Conservation (phyloP, 2,113 vertebrate genomes). For the Numenius arquata region DNA sequence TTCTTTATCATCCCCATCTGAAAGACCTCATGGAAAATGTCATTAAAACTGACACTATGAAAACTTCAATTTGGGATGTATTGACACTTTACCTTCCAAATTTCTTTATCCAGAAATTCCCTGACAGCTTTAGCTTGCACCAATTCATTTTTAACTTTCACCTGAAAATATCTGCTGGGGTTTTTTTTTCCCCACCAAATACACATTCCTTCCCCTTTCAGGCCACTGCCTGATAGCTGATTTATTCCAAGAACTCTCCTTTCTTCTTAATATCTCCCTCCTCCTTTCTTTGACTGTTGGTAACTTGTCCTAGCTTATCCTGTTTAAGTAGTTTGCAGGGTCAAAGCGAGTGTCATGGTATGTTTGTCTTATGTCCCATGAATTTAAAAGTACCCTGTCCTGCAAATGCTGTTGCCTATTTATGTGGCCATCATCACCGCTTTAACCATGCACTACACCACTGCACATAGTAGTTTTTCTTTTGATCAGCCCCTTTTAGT, state of each 20-base stretch:
- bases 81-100: not conserved
- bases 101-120: not conserved
- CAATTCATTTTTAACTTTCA: not conserved
- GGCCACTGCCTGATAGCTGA: not conserved
- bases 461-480: not conserved
- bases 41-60: not conserved
- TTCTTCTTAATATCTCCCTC: not conserved
- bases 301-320: not conserved
- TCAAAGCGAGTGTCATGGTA: not conserved
- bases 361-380: constrained; percentile 13
- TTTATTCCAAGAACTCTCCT: not conserved
- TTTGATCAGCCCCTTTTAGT: not conserved
- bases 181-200: not conserved
- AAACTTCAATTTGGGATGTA: not conserved
- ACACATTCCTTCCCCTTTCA: not conserved
- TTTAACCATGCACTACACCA: not conserved
- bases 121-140: not conserved
- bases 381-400: not conserved
- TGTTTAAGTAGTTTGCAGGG: constrained; percentile 17
- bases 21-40: not conserved
- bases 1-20: not conserved
- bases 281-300: constrained; percentile 2
- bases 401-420: not conserved
- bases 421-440: not conserved
- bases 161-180: not conserved